Base-by-base conservation (phyloP, 2,113 vertebrate species). In the Syrrhaptes paradoxus region DNA sequence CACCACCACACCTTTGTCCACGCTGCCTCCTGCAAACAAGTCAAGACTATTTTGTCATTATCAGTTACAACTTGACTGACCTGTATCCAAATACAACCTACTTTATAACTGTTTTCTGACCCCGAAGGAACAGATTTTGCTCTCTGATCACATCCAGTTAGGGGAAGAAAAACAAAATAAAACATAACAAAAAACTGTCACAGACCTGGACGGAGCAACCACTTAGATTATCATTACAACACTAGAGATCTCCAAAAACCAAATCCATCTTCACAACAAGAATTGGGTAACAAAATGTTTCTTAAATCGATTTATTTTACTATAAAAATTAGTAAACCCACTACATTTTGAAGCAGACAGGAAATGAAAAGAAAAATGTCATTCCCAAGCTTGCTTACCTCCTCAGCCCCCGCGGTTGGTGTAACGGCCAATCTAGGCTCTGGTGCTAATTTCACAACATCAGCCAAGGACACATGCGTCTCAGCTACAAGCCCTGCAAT, bases 401-500 rank as follows among this genome's bases (percentile, higher is more conserved):
- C 95, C 79, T 97, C 90, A 14, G 98, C 98, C 67, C 97, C 90
- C 1, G 96, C 72, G 0, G 96, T 76, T 2, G 99, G 99, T 3
- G 92, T 98, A 22, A 97, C 98, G 34, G 97, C 98, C 51, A 99
- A 90, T 41, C 93, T 98, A 32, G 99, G 98, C 28, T 97, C 96
- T 0, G 98, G 97, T 31, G 98, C 98, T 62, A 94, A 97, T 91
- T 98, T 98, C 95, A 99, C 93, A 3, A 94, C 95, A 24, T 99
- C 98, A 48, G 94, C 85, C 81, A 99, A 99, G 87, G 98, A 92
- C 66, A 97, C 52, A 36, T 97, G 97, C 6, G 62, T 94, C 59
- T 98, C 98, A 71, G 97, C 98, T 19, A 95, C 92, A 59, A 98
- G 94, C 31, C 98, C 99, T 99, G 91, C 88, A 97, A 97, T 4